These are phyloP conservation scores for Stenotaenia linearis DNA, from an alignment of 2,888 invertebrate genomes.

Conservation along the genomic window DNA sequence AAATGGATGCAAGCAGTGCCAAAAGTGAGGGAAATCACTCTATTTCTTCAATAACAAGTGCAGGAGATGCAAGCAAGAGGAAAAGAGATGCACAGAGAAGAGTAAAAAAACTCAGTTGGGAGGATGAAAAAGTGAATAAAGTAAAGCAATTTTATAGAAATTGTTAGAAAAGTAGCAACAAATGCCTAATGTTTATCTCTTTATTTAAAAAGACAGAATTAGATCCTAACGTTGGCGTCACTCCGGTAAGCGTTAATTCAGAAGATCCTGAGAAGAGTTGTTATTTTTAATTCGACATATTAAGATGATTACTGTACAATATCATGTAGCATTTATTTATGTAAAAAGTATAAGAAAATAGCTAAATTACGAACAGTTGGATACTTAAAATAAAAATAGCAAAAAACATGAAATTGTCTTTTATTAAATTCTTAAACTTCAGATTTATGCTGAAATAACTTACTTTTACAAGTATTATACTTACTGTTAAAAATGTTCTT, in stretches of 20 bases:
- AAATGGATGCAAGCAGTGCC: no score
- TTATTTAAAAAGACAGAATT: constrained; percentile 3
- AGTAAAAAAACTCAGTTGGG: constrained; percentile 74
- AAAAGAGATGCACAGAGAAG: constrained; percentile 60
- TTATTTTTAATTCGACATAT: neutral
- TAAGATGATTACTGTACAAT: neutral
- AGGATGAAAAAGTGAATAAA: constrained; percentile 52
- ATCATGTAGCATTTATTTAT: neutral
- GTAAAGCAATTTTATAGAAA: constrained; percentile 33
- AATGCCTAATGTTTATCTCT: neutral
- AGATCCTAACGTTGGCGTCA: neutral
- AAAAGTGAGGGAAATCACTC: neutral
- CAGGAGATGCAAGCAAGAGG: constrained; percentile 5
- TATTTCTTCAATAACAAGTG: constrained; percentile 2
- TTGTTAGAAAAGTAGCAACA: neutral
- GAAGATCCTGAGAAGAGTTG: neutral
- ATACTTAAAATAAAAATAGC: no score
- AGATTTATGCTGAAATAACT: no score
- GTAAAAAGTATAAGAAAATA: neutral
- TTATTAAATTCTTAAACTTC: no score
- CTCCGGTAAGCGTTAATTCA: neutral
- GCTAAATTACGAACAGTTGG: no score
- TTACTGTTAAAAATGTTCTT: no score
- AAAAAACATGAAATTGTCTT: no score
- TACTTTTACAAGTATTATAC: no score